Percentiles rank a stretch among this genome's conserved stretches.
Conservation (phyloP, 2,113 vertebrate species). For the Nipponia nippon region DNA sequence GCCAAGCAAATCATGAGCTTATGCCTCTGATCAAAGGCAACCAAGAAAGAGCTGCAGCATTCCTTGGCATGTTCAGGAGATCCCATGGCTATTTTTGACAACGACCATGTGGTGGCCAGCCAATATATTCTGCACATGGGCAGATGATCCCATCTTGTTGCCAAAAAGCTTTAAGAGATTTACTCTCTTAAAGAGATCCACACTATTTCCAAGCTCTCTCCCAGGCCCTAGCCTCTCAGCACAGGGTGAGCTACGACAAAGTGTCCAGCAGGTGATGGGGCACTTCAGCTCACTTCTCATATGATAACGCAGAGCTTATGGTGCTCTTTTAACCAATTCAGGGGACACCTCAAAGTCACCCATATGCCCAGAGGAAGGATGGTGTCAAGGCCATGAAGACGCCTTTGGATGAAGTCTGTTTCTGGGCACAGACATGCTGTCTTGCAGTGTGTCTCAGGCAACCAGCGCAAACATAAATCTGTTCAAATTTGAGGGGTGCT, state of each 20-base stretch:
- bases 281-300: neutral
- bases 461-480: neutral
- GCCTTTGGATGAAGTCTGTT: neutral
- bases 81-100: conserved; percentile 38
- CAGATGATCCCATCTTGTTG: conserved; percentile 14
- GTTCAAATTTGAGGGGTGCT: neutral
- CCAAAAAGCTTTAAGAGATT: conserved; percentile 8
- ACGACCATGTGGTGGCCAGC: neutral
- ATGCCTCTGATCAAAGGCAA: conserved; percentile 21
- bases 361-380: neutral
- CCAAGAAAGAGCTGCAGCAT: neutral
- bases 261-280: neutral
- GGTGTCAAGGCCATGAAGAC: neutral
- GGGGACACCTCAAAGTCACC: neutral
- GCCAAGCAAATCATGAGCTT: neutral
- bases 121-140: neutral
- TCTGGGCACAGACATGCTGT: neutral
- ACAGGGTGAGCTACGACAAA: neutral
- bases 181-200: neutral
- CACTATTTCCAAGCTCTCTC: neutral
- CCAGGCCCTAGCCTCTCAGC: neutral
- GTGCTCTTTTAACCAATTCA: neutral
- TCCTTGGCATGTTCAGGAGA: conserved; percentile 17
- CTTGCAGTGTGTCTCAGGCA: neutral
- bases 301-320: neutral